A percentile compares a stretch with the other conserved stretches of the same genome.
phyloP scores from a whole-genome alignment of 2,113 vertebrate genomes.

The Dicerorhinus sumatrensis region DNA sequence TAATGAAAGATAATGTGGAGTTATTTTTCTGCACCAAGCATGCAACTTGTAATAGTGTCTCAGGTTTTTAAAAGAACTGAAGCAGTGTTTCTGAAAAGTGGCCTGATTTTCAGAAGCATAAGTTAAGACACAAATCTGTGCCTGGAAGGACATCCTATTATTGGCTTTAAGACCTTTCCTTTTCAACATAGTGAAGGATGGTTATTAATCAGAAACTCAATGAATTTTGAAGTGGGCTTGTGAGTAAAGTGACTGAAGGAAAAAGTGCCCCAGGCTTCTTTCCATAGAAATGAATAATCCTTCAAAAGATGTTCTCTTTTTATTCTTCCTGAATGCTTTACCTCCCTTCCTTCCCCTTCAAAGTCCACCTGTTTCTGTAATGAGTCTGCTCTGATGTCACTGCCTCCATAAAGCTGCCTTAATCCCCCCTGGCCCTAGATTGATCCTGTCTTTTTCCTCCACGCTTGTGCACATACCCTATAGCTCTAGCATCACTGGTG shows the following conservation, averaged over 20 bases:
- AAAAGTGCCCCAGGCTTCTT: background rate
- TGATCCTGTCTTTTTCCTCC: background rate
- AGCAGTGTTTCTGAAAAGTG: background rate
- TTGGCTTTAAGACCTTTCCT: background rate
- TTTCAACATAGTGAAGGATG: background rate
- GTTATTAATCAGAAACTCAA: conserved; percentile 40
- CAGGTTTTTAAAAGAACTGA: conserved; percentile 60
- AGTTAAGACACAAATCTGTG: conserved; percentile 12
- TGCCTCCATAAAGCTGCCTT: background rate
- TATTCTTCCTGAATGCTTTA: background rate
- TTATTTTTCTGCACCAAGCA: conserved; percentile 19
- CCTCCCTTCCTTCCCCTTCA: background rate
- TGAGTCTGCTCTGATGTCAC: background rate
- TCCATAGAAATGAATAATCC: background rate
- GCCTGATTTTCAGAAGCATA: conserved; percentile 39
- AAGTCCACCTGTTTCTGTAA: background rate
- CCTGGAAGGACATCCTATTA: conserved; percentile 1
- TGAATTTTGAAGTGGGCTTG: conserved; percentile 49
- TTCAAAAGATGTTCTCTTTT: background rate
- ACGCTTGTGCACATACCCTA: rapidly evolving
- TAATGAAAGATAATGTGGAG: background rate
- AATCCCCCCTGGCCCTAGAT: background rate
- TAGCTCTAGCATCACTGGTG: background rate
- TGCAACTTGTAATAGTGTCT: conserved; percentile 5
- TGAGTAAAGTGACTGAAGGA: conserved; percentile 15